Evolutionary conservation across 1,140 invertebrate species (phyloP), one percentile per base, ranked within the genome.

Genomic region (Drosophila yakuba): DNA sequence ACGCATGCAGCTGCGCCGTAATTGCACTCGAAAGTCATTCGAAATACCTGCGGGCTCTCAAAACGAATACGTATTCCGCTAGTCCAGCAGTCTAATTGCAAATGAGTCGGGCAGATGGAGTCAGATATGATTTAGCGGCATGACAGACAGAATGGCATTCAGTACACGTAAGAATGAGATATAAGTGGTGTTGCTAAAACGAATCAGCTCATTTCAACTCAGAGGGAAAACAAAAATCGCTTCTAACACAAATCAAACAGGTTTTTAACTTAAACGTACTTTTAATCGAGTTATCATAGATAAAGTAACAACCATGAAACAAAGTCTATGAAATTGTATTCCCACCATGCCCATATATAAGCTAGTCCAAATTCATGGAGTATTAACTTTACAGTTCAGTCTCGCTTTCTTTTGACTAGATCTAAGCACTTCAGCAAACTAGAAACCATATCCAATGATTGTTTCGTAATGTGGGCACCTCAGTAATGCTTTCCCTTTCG

Each of bases 1-100:
- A 88, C 83, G 83, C 83, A 83, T 83, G 83, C 67, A 71, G 66
- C 67, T 71, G 67, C 64, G 56, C 14, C 54, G 66, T 69, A 77
- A 77, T 76, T 66, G 55, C 62, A 44, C 3, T 39, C n/a, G 39
- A 55, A 39, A 56, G 58, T 12, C 51, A 71, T 71, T 71, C 56
- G 17, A 56, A 69, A 62, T 47, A 43, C 48, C 58, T 38, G 15
- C 39, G 36, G 47, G 41, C 39, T 48, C 20, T 56, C 28, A 12
- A 36, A 12, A 17, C 39, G 28, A 69, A 69, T 36, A 23, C 5
- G 23, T 39, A 56, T 71, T 15, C 50, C 28, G 36, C 50, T 47
- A 35, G 55, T 36, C 43, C 10, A 38, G 51, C 7, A n/a, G 35
- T 14, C 63, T 68, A 68, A 73, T 73, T 51, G 68, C 63, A 52